Evolutionary conservation across 1,140 invertebrate genomes (phyloP), one percentile per base, ranked within the genome.

Genomic region (Heliconius eleuchia): DNA sequence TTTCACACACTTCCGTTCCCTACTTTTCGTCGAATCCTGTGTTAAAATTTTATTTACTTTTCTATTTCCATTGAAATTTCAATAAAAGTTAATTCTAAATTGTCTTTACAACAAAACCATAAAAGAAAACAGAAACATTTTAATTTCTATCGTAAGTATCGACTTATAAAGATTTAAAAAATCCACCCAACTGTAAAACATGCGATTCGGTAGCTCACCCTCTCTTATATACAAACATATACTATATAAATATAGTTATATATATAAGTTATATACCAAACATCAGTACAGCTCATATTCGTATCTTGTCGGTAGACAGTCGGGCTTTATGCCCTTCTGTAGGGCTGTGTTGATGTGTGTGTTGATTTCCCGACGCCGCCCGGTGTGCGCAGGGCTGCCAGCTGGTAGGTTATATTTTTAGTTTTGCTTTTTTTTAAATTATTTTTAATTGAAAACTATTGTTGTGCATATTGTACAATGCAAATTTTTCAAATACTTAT

Each of bases 361-460:
- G 92, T 94, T 94, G 92, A 93, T 93, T 93, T 92, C 88, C 89
- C 89, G 90, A 92, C 90, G 86, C 87, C 88, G 85, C 87, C 85
- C 87, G 88, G 86, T 85, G 88, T 82, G 81, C 84, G 81, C 84
- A 85, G 71, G 76, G 87, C 9, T 81, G 77, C n/a, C 72, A 76
- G 79, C 19, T 46, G 0, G 0, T 0, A 19, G 50, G 1, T 7
- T 52, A 52, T 52, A 52, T 52, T 46, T 46, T 46, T 46, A 4
- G 0, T 46, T 46, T 46, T 13, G 1, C 11, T 13, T 46, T 9
- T 9, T 13, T 8, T 46, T 0, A 9, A 0, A 19, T 52, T 52
- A 52, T 52, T 52, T 19, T 52, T 52, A 52, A 18, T 13, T 46
- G 11, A 46, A 46, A 46, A 46, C 42, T 46, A 46, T 46, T 46